A percentile compares a stretch with the other conserved stretches of the same genome.
Evolutionary conservation across 2,113 vertebrate genomes (phyloP).

Genomic region (Gavia stellata): DNA sequence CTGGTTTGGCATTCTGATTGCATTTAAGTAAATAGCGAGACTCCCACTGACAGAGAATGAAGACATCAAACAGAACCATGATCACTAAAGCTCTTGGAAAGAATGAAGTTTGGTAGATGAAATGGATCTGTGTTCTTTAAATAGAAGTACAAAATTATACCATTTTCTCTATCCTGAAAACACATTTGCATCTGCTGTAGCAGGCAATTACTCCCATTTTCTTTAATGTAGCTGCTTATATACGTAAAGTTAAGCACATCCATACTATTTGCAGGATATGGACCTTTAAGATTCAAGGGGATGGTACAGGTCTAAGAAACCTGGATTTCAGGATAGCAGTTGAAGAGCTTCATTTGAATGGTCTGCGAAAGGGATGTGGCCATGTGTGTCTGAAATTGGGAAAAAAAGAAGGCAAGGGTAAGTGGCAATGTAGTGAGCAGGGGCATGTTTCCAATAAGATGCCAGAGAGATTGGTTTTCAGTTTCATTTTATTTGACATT

Average conservation of each 20-base stretch:
- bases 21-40: slow-evolving; percentile 34
- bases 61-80: slow-evolving; percentile 35
- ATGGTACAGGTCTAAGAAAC: background rate
- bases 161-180: slow-evolving; percentile 35
- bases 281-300: background rate
- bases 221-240: slow-evolving; percentile 19
- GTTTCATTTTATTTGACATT: slow-evolving; percentile 37
- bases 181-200: slow-evolving; percentile 46
- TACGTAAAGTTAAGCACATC: slow-evolving; percentile 3
- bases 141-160: slow-evolving; percentile 44
- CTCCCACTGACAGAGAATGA: slow-evolving; percentile 27
- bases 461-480: slow-evolving; percentile 25
- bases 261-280: background rate
- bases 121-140: slow-evolving; percentile 57
- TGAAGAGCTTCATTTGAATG: background rate
- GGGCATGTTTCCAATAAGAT: background rate
- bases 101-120: slow-evolving; percentile 37
- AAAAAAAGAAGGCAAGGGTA: background rate
- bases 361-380: background rate
- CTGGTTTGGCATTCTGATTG: slow-evolving; percentile 48
- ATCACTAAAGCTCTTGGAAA: slow-evolving; percentile 42
- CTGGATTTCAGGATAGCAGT: background rate
- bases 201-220: slow-evolving; percentile 31
- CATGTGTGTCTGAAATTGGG: background rate
- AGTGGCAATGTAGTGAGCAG: background rate